Evolutionary conservation across 2,888 invertebrate genomes (phyloP).

Genomic region (Dascillus cervinus): DNA sequence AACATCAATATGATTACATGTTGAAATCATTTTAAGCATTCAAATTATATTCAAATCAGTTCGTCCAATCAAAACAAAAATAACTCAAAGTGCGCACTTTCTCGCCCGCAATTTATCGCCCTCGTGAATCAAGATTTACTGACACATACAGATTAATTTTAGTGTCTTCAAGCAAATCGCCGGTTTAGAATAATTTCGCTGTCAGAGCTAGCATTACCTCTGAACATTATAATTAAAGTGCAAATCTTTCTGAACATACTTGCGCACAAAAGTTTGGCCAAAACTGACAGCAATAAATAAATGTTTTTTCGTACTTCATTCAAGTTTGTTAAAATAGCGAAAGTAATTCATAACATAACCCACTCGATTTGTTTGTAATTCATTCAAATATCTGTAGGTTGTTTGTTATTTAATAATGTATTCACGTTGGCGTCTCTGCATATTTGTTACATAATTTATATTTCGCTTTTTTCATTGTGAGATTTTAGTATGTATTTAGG

Average conservation of each 20-base stretch:
- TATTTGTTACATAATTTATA: conserved; percentile 13
- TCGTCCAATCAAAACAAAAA: too few species aligned
- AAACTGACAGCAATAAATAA: too few species aligned
- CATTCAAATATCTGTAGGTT: conserved; percentile 16
- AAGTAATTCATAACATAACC: conserved; percentile 11
- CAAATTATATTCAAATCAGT: too few species aligned
- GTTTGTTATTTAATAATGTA: conserved; percentile 19
- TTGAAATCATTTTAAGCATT: too few species aligned
- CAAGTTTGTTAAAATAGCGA: conserved; percentile 12
- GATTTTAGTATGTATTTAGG: conserved; percentile 8
- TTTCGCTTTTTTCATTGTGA: too few species aligned
- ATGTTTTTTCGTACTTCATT: too few species aligned
- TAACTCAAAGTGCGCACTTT: too few species aligned
- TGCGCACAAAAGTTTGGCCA: too few species aligned
- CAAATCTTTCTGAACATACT: too few species aligned
- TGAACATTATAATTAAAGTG: conserved; percentile 26
- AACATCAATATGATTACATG: too few species aligned
- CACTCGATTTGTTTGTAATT: conserved; percentile 15
- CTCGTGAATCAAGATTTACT: conserved; percentile 16
- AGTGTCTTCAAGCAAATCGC: conserved; percentile 19
- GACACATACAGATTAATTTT: conserved; percentile 24
- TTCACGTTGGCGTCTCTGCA: conserved; percentile 18
- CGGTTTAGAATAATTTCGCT: conserved; percentile 20
- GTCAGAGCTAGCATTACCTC: conserved; percentile 23
- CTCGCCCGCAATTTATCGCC: conserved; percentile 20